Evolutionary conservation across 2,797 vertebrate species (phyloP).

Genomic region (Hoplostethus atlanticus): DNA sequence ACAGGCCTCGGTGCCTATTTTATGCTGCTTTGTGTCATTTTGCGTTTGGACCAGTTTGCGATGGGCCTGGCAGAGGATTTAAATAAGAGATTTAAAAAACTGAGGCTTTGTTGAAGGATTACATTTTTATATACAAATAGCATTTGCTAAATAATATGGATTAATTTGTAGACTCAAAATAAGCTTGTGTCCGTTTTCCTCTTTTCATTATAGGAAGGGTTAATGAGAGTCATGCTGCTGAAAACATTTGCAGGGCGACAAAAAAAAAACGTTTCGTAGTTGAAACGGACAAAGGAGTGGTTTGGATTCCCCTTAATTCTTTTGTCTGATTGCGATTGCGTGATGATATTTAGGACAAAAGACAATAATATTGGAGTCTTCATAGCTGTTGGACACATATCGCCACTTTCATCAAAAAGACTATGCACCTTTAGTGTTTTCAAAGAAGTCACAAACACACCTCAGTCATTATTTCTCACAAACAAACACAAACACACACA

Average conservation of each 20-base stretch:
- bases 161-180: slow-evolving; percentile 30
- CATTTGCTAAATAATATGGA: slow-evolving; percentile 40
- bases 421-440: slow-evolving; percentile 49
- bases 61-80: slow-evolving; percentile 39
- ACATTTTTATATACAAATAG: slow-evolving; percentile 38
- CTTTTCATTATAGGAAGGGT: slow-evolving; percentile 29
- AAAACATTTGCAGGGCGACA: slow-evolving; percentile 11
- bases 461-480: slow-evolving; percentile 42
- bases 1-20: slow-evolving; percentile 36
- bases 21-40: slow-evolving; percentile 31
- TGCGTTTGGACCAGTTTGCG: slow-evolving; percentile 53
- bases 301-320: slow-evolving; percentile 48
- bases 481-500: slow-evolving; percentile 47
- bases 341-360: slow-evolving; percentile 50
- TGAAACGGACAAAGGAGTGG: slow-evolving; percentile 36
- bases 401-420: slow-evolving; percentile 46
- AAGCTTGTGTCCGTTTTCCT: slow-evolving; percentile 21
- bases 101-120: slow-evolving; percentile 16
- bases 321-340: slow-evolving; percentile 35
- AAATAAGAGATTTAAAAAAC: slow-evolving; percentile 30
- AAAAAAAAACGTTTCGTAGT: slow-evolving; percentile 27
- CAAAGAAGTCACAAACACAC: slow-evolving; percentile 47
- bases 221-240: slow-evolving; percentile 11
- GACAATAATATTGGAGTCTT: slow-evolving; percentile 32
- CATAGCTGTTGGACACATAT: slow-evolving; percentile 29